These are phyloP conservation scores for Benitochromis conjunctus DNA, from an alignment of 2,113 vertebrate genomes.

Conservation along the genomic window DNA sequence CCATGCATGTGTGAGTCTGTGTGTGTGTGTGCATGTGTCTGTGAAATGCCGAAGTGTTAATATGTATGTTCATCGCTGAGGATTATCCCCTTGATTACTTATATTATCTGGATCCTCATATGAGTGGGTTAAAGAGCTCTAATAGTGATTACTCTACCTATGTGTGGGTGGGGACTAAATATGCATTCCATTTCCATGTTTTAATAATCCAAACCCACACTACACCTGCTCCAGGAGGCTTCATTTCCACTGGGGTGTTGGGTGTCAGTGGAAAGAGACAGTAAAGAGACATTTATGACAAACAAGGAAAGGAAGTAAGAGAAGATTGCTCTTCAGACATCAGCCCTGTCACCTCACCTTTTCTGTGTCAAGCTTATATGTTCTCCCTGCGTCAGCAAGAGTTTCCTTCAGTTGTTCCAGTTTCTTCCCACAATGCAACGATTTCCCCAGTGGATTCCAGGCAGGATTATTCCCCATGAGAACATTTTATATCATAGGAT, in stretches of 20 bases:
- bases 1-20: background rate
- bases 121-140: slow-evolving; percentile 67
- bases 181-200: slow-evolving; percentile 1
- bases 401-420: background rate
- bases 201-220: slow-evolving; percentile 17
- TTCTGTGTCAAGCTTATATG: background rate
- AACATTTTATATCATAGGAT: background rate
- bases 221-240: background rate
- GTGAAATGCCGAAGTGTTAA: slow-evolving; percentile 28
- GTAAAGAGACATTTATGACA: background rate
- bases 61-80: slow-evolving; percentile 24
- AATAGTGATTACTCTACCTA: slow-evolving; percentile 44
- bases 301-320: background rate
- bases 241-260: background rate
- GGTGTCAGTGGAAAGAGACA: slow-evolving; percentile 1
- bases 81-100: slow-evolving; percentile 64
- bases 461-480: background rate
- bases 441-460: background rate
- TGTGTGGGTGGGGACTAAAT: slow-evolving; percentile 24
- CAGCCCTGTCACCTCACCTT: background rate
- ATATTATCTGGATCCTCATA: slow-evolving; percentile 52
- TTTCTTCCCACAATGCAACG: background rate
- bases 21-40: background rate
- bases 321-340: background rate
- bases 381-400: background rate